Base-by-base conservation (phyloP, 92 coral and sea anemone genomes). In the Epizoanthus stellaris region DNA sequence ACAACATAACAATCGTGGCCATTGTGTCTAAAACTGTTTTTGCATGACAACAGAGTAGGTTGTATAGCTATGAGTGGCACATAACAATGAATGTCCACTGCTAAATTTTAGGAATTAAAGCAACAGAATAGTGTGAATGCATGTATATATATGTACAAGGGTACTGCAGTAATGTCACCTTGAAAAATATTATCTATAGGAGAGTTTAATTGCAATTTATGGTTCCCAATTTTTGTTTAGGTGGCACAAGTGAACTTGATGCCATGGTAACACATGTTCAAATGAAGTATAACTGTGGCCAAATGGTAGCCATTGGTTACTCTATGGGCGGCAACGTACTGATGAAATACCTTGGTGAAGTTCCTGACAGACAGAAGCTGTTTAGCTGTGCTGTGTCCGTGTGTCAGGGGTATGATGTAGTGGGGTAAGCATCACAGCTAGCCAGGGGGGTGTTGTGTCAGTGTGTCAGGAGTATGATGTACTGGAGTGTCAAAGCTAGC, bases 261-360 rank as follows among this genome's bases (percentile, higher is more conserved):
- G 92, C 93, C 20, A 87, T 96, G 67, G 95, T 96, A 38, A 87
- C 56, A 25, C 94, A 92, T 70, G 86, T 95, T 4, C 71, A 76
- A 12, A 86, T 86, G 70, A 88, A 75, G 40, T 91, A 91, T 69
- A 89, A 93, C 73, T 85, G 92, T 60, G 85, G 88, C 52, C 91
- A 77, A 21, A 92, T 96, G 19, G 80, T 96, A 47, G 99, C 97
- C 75, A 93, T 96, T 39, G 99, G 99, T 25, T 96, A 95, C 70
- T 96, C 99, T 4, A 88, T 96, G 99, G 99, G 99, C 4, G 99
- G 91, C n/a, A 96, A 96, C 80, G 92, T 96, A 43, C 82, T 96
- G 74, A 87, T 96, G 63, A 94, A 95, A 70, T 96, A 96, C 77
- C 91, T 96, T 62, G 99, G 99, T 0, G 99, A 96, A 83, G 90